These are phyloP conservation scores for Helarctos malayanus DNA, from an alignment of 2,797 vertebrate species.

Conservation along the genomic window DNA sequence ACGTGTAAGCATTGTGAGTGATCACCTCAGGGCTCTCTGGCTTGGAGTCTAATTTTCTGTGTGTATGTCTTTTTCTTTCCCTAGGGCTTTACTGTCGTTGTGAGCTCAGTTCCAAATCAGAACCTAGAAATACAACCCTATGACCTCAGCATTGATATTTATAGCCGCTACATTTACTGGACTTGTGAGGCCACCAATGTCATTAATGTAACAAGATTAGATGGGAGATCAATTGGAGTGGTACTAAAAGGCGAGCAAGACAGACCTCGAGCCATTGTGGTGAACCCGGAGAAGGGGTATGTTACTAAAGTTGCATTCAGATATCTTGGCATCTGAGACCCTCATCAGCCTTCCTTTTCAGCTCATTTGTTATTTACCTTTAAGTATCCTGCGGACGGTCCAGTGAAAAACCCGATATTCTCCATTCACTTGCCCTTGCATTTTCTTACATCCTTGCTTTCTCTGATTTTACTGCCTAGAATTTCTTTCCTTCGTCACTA, in stretches of 20 bases:
- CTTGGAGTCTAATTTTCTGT: slow-evolving; percentile 19
- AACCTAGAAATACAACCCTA: slow-evolving; percentile 95
- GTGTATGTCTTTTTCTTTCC: slow-evolving; percentile 63
- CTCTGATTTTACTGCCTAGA: slow-evolving; percentile 25
- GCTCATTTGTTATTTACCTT: not conserved
- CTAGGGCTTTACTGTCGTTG: slow-evolving; percentile 96
- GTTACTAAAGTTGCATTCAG: slow-evolving; percentile 64
- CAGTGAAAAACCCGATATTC: not conserved
- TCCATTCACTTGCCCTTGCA: not conserved
- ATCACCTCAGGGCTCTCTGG: not conserved
- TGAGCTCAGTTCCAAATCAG: slow-evolving; percentile 91
- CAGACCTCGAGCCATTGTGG: slow-evolving; percentile 96
- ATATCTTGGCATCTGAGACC: not conserved
- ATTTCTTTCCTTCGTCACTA: slow-evolving; percentile 1
- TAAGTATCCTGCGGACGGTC: not conserved
- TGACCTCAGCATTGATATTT: slow-evolving; percentile 98
- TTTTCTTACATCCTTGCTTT: slow-evolving; percentile 11
- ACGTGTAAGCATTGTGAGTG: not conserved
- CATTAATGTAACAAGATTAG: slow-evolving; percentile 96
- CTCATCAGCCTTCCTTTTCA: not conserved
- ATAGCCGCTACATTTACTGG: slow-evolving; percentile 99
- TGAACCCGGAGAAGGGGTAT: slow-evolving; percentile 98
- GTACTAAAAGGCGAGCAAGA: slow-evolving; percentile 96
- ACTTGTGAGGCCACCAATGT: slow-evolving; percentile 98
- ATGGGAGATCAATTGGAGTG: slow-evolving; percentile 95